Conservation (phyloP, 2,888 invertebrate genomes). For the Rotaria magnacalcarata region DNA sequence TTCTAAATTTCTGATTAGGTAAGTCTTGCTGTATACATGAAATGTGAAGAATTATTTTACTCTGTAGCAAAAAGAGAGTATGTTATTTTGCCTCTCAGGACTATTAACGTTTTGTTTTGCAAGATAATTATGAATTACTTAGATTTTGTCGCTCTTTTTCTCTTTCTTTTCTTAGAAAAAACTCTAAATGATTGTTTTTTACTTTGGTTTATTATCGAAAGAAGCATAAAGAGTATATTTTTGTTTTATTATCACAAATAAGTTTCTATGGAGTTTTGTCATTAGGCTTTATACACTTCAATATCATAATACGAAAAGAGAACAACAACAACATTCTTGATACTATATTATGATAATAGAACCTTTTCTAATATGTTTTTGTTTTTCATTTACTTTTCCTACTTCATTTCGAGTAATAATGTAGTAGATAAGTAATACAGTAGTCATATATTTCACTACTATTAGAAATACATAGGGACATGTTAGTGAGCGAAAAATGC, state of each 20-base stretch:
- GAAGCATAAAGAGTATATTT: background rate
- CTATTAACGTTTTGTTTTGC: background rate
- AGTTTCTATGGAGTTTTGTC: background rate
- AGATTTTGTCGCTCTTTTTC: background rate
- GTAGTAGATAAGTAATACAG: too few relatives aligned
- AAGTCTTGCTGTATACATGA: too few relatives aligned
- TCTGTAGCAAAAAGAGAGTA: background rate
- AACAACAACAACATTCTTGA: background rate
- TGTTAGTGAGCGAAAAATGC: too few relatives aligned
- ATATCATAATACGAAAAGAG: background rate
- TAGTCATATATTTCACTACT: too few relatives aligned
- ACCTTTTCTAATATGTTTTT: background rate
- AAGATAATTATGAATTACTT: background rate
- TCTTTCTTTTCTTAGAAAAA: background rate
- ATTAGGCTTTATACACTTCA: background rate
- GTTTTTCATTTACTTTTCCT: too few relatives aligned
- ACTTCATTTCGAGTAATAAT: too few relatives aligned
- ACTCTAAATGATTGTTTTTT: too few relatives aligned
- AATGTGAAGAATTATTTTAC: too few relatives aligned
- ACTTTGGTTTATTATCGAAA: background rate
- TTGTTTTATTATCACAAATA: background rate
- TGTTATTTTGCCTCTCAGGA: background rate
- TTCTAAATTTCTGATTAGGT: background rate
- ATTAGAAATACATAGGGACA: too few relatives aligned
- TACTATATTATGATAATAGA: background rate